phyloP scores from a whole-genome alignment of 1,140 invertebrate genomes.

The Hylaeus anthracinus region DNA sequence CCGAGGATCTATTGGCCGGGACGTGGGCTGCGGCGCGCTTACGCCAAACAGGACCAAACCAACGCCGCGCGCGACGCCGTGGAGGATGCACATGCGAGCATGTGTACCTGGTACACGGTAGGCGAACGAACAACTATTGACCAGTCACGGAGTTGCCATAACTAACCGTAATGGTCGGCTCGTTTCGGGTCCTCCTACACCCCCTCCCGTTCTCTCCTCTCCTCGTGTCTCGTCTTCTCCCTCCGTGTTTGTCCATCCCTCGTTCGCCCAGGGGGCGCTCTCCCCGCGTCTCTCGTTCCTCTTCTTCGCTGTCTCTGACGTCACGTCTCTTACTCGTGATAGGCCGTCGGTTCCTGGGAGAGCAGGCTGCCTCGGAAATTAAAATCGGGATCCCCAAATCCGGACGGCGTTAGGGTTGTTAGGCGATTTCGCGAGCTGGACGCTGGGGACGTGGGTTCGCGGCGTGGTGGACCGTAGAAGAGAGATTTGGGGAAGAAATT shows the following conservation, averaged over 20 bases:
- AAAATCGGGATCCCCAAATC: constrained; percentile 14
- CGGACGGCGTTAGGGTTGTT: not conserved
- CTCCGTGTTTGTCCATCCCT: not conserved
- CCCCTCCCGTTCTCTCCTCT: not conserved
- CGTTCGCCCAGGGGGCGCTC: not conserved
- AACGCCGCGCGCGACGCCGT: not conserved
- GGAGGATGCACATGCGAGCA: constrained; percentile 2
- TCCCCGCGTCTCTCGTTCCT: not conserved
- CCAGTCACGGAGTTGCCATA: constrained; percentile 63
- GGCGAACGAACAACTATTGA: constrained; percentile 58
- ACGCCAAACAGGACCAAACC: constrained; percentile 1
- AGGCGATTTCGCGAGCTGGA: too few species aligned
- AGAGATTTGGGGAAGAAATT: not conserved
- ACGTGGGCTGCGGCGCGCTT: not conserved
- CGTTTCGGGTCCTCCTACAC: constrained; percentile 39
- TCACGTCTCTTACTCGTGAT: constrained; percentile 44
- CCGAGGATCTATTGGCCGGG: constrained; percentile 61
- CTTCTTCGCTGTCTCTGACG: constrained; percentile 39
- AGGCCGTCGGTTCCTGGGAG: constrained; percentile 11
- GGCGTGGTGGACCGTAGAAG: not conserved
- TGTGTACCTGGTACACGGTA: constrained; percentile 8
- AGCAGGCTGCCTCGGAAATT: constrained; percentile 12
- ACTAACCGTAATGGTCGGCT: constrained; percentile 60
- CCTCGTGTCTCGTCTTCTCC: constrained; percentile 1
- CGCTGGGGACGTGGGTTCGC: too few species aligned